These are phyloP conservation scores for Suricata suricatta DNA, from an alignment of 2,113 vertebrate species.

Conservation along the genomic window DNA sequence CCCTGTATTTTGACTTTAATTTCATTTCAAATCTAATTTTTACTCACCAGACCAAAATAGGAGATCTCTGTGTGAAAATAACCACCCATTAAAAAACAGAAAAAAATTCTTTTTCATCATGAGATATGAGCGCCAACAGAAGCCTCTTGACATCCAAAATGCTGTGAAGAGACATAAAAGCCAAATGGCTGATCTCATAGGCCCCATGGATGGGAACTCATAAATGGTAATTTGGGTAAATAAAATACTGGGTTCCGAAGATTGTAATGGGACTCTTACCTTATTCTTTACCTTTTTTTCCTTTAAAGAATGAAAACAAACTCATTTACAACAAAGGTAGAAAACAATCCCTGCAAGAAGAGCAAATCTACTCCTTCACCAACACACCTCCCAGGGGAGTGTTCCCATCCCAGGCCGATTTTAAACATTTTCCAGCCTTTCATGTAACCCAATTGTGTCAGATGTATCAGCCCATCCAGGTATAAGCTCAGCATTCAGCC, in stretches of 20 bases:
- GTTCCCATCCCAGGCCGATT: not conserved
- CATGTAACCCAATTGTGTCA: constrained; percentile 56
- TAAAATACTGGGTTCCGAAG: not conserved
- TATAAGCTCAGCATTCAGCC: constrained; percentile 15
- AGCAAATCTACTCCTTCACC: not conserved
- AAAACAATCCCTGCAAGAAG: not conserved
- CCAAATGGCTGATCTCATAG: not conserved
- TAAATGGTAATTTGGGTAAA: not conserved
- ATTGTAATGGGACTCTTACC: not conserved
- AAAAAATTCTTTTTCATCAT: not conserved
- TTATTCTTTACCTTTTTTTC: not conserved
- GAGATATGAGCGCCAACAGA: not conserved
- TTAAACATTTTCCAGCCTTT: constrained; percentile 39
- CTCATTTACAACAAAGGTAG: not conserved
- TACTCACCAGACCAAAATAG: not conserved
- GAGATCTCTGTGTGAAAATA: not conserved
- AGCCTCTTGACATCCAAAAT: not conserved
- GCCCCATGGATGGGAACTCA: not conserved
- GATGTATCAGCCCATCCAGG: constrained; percentile 29
- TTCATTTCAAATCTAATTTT: not conserved
- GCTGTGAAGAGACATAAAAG: not conserved
- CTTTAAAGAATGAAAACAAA: constrained; percentile 4
- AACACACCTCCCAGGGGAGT: not conserved
- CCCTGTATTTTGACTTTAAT: not conserved
- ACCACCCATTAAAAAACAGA: not conserved